A percentile compares a stretch with the other conserved stretches of the same genome.
Conservation (phyloP, 2,888 invertebrate species). For the Melanostoma mellinum region DNA sequence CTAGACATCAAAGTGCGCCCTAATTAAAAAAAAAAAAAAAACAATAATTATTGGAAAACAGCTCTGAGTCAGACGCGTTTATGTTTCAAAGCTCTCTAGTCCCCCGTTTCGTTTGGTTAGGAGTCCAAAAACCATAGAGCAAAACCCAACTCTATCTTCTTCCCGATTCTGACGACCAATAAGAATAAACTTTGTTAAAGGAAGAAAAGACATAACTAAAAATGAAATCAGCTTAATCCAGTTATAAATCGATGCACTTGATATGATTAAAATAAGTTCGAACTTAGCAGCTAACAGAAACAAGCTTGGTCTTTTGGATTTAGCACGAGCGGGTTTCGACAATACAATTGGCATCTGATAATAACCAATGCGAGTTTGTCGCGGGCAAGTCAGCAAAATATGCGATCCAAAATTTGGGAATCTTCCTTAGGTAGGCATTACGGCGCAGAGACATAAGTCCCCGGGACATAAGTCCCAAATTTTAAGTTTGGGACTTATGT, state of each 20-base stretch:
- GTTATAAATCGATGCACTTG: conserved; percentile 8
- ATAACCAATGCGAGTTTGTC: too few relatives aligned
- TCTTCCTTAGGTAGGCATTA: too few relatives aligned
- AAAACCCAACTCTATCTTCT: conserved; percentile 30
- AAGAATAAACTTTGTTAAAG: conserved; percentile 10
- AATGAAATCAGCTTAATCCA: conserved; percentile 15
- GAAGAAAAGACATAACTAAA: conserved; percentile 10
- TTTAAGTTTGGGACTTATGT: too few relatives aligned
- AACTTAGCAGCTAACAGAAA: neutral
- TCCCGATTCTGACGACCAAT: conserved; percentile 17
- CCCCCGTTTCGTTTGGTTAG: conserved; percentile 13
- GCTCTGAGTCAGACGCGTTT: conserved; percentile 4
- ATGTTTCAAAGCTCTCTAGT: conserved; percentile 17
- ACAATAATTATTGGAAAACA: conserved; percentile 13
- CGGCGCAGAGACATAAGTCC: too few relatives aligned
- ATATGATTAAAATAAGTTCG: neutral
- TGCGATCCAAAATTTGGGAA: too few relatives aligned
- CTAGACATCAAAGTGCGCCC: too few relatives aligned
- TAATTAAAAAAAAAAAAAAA: too few relatives aligned
- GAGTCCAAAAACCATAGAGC: conserved; percentile 15
- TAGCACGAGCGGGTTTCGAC: conserved; percentile 9
- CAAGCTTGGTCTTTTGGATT: conserved; percentile 14
- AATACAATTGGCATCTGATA: neutral
- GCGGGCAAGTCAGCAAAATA: too few relatives aligned
- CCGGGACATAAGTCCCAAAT: too few relatives aligned